A percentile compares a stretch with the other conserved stretches of the same genome.
These are phyloP conservation scores for Echinometra lucunter DNA, from an alignment of 53 echinoderm and acorn worm species.

Conservation along the genomic window DNA sequence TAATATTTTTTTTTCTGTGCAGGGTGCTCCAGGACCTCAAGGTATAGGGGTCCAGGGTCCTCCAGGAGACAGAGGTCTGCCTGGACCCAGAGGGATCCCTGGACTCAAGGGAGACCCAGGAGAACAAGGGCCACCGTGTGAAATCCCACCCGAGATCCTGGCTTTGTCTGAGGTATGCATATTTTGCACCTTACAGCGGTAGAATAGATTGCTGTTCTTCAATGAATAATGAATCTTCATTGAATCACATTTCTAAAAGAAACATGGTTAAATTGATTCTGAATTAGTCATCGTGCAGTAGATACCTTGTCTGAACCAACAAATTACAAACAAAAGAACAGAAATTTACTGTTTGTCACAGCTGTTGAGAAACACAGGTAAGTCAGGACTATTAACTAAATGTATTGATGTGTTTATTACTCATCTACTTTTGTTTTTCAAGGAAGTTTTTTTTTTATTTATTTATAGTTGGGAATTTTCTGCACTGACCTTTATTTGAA, in stretches of 20 bases:
- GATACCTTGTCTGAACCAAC: no score
- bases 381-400: no score
- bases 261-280: not conserved
- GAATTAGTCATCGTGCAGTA: not conserved
- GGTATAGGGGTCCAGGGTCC: slow-evolving; percentile 66
- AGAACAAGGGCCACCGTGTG: slow-evolving; percentile 77
- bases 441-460: no score
- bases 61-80: slow-evolving; percentile 70
- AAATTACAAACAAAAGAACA: no score
- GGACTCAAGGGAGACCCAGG: slow-evolving; percentile 80
- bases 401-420: no score
- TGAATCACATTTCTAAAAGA: not conserved
- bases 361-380: no score
- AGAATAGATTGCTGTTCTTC: not conserved
- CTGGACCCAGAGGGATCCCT: slow-evolving; percentile 77
- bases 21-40: slow-evolving; percentile 58
- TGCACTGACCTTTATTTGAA: no score
- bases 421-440: no score
- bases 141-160: slow-evolving; percentile 58
- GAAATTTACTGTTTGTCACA: no score
- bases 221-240: not conserved
- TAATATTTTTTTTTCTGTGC: not conserved
- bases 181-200: not conserved
- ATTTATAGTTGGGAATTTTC: no score
- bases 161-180: slow-evolving; percentile 56